Percentiles rank a stretch among this genome's conserved stretches.
Conservation (phyloP, 2,888 invertebrate species). For the Acrocera orbiculus region DNA sequence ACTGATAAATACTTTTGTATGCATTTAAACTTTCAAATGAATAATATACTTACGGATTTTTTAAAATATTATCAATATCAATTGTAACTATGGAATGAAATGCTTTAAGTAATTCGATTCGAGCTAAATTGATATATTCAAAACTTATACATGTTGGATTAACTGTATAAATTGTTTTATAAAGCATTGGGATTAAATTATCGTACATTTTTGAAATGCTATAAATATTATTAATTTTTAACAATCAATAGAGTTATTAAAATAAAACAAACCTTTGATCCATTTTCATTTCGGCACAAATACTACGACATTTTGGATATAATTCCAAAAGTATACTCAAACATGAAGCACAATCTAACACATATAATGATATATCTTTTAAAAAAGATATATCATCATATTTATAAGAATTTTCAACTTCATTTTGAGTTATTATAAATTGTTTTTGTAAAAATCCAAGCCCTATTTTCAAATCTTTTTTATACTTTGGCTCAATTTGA, state of each 20-base stretch:
- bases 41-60: constrained; percentile 23
- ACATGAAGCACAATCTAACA: constrained; percentile 52
- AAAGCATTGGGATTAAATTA: constrained; percentile 49
- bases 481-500: constrained; percentile 36
- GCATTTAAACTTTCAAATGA: not conserved
- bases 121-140: constrained; percentile 23
- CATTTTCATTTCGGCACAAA: constrained; percentile 41
- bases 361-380: constrained; percentile 48
- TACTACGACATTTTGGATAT: constrained; percentile 37
- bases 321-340: constrained; percentile 49
- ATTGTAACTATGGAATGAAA: constrained; percentile 29
- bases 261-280: constrained; percentile 31
- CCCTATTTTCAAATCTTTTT: constrained; percentile 38
- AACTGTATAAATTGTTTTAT: constrained; percentile 38
- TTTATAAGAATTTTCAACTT: constrained; percentile 18
- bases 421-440: constrained; percentile 23
- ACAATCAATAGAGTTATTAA: too few species aligned
- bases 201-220: constrained; percentile 66
- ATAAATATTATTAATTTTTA: too few species aligned
- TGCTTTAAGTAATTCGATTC: constrained; percentile 32
- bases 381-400: constrained; percentile 28
- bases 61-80: constrained; percentile 24
- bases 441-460: constrained; percentile 37
- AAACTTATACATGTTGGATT: constrained; percentile 22
- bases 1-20: too few species aligned